Base-by-base conservation (phyloP, 1,140 invertebrate species). In the Kradibia gibbosae region DNA sequence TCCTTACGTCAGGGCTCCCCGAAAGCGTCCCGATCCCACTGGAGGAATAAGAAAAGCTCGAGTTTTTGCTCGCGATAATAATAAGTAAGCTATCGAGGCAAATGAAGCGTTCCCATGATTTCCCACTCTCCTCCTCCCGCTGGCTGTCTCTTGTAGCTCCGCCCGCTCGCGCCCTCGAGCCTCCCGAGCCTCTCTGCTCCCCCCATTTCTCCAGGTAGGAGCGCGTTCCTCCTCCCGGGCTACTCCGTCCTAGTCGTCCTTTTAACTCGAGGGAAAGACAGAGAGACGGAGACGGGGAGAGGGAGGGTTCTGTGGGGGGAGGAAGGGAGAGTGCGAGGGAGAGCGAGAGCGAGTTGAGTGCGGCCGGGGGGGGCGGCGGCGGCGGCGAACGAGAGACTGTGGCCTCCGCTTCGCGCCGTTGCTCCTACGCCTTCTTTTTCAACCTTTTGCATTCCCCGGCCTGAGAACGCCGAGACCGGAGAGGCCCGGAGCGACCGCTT, bases 371-470 rank as follows among this genome's bases (percentile, higher is more conserved):
- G 13, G 2, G 11, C 7, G 28, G 0, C 0, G 1, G 28, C 1
- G 10, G 1, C 5, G 10, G 3, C 8, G 3, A 10, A 3, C n/a
- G 22, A 3, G 10, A 4, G 4, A 3, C 15, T 31, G 17, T 25
- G 13, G 15, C 10, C 60, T 17, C 20, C 28, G 28, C 31, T 25
- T 34, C 25, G 55, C 55, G 1, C 83, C 84, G 86, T 85, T 85
- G 87, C 87, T 83, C 85, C 73, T 83, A 36, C 84, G 82, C 78
- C 84, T 87, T 85, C 85, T 89, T 88, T 87, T 88, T 86, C 84
- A 87, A 76, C 87, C 83, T 88, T 87, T 88, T 88, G 86, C 88
- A 88, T 88, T 88, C 87, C 82, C 85, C 80, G 82, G 83, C 85
- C 84, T 86, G 87, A 87, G 86, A 87, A 87, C 85, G 85, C 80